Base-by-base conservation (phyloP, 2,888 invertebrate species). In the Girardia tigrina region DNA sequence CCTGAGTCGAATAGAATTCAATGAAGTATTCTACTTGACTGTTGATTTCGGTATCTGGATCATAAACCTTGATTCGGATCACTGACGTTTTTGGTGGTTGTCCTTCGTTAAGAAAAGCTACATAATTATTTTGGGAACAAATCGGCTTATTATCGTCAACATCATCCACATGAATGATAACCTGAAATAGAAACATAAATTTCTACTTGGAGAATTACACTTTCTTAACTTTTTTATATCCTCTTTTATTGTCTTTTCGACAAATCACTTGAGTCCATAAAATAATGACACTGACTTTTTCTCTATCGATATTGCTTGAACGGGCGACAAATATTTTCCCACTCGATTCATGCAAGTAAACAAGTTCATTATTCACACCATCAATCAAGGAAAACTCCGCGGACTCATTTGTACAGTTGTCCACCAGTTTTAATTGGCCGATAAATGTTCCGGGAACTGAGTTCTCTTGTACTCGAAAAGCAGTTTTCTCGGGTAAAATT, bases 151-250 rank as follows among this genome's bases (percentile, higher is more conserved):
- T 56, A n/a, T 56, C 56, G 23, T 56, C 56, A 2, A 56, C 56
- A 56, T 56, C 56, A n/a, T 56, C 56, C 23, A 56, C 56, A n/a
- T 56, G 4, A 2, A 56, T 56, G 4, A 56, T 56, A 2, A 56
- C 56, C 56, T 56, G 8, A 16, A 36, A 36, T 12, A 12, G 36
- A 36, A 8, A 36, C 8, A 8, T 16, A 36, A 12, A 12, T 36
- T 12, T 36, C 36, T 12, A 36, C 36, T 36, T 12, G 8, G 8
- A 16, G 36, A 36, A 12, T 36, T 8, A n/a, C n/a, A n/a, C n/a
- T n/a, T n/a, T n/a, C n/a, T n/a, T n/a, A n/a, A 56, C 56, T 56
- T 56, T 56, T n/a, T 56, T 56, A 23, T 56, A 56, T 56, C 56
- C 56, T 12, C 56, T 4, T 4, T 56, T 56, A 20, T 56, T 23